Evolutionary conservation across 2,113 vertebrate species (phyloP), one percentile per base, ranked within the genome.

Genomic region (Lanius collurio): DNA sequence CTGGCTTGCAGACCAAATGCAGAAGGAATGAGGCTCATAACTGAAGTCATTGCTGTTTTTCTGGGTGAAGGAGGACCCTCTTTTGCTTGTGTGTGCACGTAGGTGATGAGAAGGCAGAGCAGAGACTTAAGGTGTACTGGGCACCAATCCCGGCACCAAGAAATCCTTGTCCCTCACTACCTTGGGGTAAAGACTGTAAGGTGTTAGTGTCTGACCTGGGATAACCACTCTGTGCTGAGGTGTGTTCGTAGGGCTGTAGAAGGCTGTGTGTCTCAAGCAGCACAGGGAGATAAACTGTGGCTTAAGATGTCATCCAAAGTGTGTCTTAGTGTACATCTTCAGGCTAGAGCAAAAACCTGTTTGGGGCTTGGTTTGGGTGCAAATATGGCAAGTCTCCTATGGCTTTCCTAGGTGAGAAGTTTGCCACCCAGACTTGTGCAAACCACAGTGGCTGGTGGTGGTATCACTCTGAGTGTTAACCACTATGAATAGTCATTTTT

Each of bases 21-120:
- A 59, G 63, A 39, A 85, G 39, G 37, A 59, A 47, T 64, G 57
- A 69, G 33, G 46, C 50, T 86, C 28, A 7, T 37, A 80, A 23
- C 37, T 64, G 75, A 77, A 75, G 42, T 85, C 0, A 0, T 31
- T 80, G 73, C 15, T 80, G 31, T 35, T 89, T 73, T 49, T 41
- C 30, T 57, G 67, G 26, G 13, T 83, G 30, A n/a, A 90, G 75
- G 41, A 76, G 24, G 37, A 74, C 31, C 4, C 16, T 76, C 28
- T 55, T 59, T 52, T 20, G 37, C 37, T 62, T 74, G 31, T 1
- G 1, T 41, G 20, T 76, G 35, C 44, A 44, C 0, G 0, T 15
- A 35, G n/a, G 8, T 42, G 31, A 5, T 83, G 64, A 65, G 17
- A 68, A 69, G 37, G 86, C 44, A 80, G 37, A 86, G 17, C 47